Evolutionary conservation across 2,797 vertebrate genomes (phyloP).

Genomic region (Bucorvus abyssinicus): DNA sequence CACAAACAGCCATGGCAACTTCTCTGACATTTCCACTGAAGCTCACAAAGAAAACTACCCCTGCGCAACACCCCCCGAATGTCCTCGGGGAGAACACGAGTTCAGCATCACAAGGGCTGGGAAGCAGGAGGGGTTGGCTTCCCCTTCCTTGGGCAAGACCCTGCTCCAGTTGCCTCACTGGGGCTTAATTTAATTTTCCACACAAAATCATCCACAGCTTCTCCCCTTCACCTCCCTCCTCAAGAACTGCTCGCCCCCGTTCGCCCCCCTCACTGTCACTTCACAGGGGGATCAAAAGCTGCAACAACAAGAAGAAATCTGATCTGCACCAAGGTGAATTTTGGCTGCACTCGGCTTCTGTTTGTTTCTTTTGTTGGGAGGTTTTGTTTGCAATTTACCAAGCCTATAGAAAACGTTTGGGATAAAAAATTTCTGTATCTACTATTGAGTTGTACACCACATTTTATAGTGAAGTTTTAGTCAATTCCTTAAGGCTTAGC

Average conservation of each 20-base stretch:
- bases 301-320: not conserved
- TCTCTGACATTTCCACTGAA: not conserved
- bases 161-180: not conserved
- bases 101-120: not conserved
- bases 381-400: not conserved
- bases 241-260: not conserved
- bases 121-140: not conserved
- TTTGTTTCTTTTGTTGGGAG: not conserved
- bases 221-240: not conserved
- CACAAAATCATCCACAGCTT: not conserved
- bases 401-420: not conserved
- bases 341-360: not conserved
- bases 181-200: slow-evolving; percentile 53
- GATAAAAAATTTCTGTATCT: not conserved
- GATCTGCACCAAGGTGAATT: not conserved
- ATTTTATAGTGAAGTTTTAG: not conserved
- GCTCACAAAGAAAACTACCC: not conserved
- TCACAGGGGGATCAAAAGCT: not conserved
- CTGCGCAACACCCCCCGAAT: not conserved
- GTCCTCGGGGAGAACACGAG: not conserved
- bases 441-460: not conserved
- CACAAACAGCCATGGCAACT: not conserved
- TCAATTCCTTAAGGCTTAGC: not conserved
- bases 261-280: not conserved
- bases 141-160: not conserved